A percentile compares a stretch with the other conserved stretches of the same genome.
Conservation (phyloP, 2,797 vertebrate species). For the Tachyglossus aculeatus region DNA sequence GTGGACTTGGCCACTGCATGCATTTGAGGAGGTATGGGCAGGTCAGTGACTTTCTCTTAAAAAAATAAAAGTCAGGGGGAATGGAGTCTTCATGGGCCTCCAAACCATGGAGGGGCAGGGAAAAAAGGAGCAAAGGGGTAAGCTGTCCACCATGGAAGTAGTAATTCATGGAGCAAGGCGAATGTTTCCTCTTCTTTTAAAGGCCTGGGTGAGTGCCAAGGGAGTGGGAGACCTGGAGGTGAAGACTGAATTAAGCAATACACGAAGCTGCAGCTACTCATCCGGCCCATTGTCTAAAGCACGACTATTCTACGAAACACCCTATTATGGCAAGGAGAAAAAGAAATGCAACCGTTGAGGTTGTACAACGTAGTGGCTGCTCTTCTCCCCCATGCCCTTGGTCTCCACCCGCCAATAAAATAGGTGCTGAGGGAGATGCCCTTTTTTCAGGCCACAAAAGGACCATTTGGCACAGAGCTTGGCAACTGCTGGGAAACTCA, state of each 20-base stretch:
- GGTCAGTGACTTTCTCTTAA: background rate
- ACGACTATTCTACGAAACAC: conserved; percentile 53
- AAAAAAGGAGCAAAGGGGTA: too few species aligned
- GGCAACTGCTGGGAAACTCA: too few species aligned
- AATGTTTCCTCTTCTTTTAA: conserved; percentile 12
- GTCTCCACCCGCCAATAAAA: background rate
- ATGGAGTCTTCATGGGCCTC: too few species aligned
- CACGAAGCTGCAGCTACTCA: conserved; percentile 1
- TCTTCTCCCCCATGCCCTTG: background rate
- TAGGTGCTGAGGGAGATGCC: background rate
- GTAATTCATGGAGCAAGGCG: background rate
- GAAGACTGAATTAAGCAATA: conserved; percentile 37
- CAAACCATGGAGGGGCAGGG: too few species aligned
- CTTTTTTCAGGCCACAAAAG: too few species aligned
- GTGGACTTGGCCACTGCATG: too few species aligned
- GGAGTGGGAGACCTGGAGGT: conserved; percentile 14
- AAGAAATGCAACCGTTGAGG: conserved; percentile 70
- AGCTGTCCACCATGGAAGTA: background rate
- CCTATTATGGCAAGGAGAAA: conserved; percentile 57
- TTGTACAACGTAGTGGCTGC: background rate
- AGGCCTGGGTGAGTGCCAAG: conserved; percentile 2
- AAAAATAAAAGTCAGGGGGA: background rate
- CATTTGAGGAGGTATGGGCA: background rate
- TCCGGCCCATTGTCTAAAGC: conserved; percentile 51
- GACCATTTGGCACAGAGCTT: too few species aligned